Base-by-base conservation (phyloP, 2,113 vertebrate genomes). In the Neolamprologus ventralis region DNA sequence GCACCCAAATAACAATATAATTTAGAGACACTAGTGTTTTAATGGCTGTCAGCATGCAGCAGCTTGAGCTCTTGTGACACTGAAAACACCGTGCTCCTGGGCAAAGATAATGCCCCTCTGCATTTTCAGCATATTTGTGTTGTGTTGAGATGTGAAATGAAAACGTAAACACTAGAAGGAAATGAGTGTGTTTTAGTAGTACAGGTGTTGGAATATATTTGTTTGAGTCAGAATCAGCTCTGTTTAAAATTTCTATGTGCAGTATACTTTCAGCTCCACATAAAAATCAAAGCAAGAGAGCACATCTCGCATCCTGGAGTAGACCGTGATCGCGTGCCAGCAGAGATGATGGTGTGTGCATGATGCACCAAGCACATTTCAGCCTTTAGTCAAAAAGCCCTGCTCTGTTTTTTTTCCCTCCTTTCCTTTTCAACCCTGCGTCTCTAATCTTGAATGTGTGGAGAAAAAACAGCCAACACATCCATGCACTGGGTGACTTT, bases 1-100 rank as follows among this genome's bases (percentile, higher is more conserved):
- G 84, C 87, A 91, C 86, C 90, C 91, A 94, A 96, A 95, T 92
- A 91, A 28, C 26, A 49, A 83, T 92, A 68, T 3, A 53, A 90
- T 78, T 49, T 49, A 31, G 73, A 78, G 26, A 51, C 17, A 49
- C 23, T 78, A 31, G 42, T 49, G 42, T 58, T n/a, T 23, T 45
- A 53, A 21, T 63, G 57, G 17, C 55, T 47, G 26, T 16, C 1
- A 3, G 37, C 12, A 9, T 35, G 81, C 19, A 45, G 23, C 54
- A n/a, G 54, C 54, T 31, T 26, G 80, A 81, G 42, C 9, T 31
- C 42, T 49, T 19, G 73, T 49, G 7, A 49, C 23, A 78, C 45
- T 60, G 55, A 81, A 60, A 47, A 45, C 23, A 6, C 63, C 5
- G 19, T 84, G 37, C 42, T 33, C 12, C 16, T 49, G 78, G 7